phyloP scores from a whole-genome alignment of 2,113 vertebrate species.

The Mus spicilegus region DNA sequence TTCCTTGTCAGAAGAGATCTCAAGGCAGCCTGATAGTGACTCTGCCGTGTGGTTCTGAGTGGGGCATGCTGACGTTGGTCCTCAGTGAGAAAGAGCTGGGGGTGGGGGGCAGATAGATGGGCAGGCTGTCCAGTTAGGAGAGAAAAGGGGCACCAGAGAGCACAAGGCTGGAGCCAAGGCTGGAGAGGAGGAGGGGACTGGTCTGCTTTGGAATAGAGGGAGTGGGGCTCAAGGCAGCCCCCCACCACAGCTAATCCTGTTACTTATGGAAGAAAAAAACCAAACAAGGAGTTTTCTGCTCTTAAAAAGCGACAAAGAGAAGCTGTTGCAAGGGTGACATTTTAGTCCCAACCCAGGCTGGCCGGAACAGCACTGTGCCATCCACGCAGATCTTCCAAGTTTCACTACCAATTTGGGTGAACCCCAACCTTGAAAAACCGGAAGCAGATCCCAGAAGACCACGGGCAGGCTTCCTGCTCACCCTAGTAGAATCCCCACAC shows the following conservation, averaged over 20 bases:
- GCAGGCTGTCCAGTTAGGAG: not conserved
- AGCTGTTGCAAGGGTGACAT: not conserved
- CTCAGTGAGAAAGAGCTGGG: not conserved
- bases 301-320: not conserved
- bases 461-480: too few species aligned
- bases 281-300: not conserved
- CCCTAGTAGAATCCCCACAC: too few species aligned
- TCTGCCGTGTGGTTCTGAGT: not conserved
- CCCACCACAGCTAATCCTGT: not conserved
- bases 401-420: not conserved
- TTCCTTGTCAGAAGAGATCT: not conserved
- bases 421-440: not conserved
- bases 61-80: not conserved
- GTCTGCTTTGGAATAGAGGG: not conserved
- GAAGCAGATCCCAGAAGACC: not conserved
- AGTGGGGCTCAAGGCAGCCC: not conserved
- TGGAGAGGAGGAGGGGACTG: not conserved
- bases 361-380: rapidly evolving
- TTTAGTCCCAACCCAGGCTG: not conserved
- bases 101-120: not conserved
- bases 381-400: not conserved
- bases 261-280: not conserved
- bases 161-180: not conserved
- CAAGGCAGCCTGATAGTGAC: not conserved
- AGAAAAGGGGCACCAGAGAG: not conserved